These are phyloP conservation scores for Notamacropus eugenii DNA, from an alignment of 2,797 vertebrate species.

Conservation along the genomic window DNA sequence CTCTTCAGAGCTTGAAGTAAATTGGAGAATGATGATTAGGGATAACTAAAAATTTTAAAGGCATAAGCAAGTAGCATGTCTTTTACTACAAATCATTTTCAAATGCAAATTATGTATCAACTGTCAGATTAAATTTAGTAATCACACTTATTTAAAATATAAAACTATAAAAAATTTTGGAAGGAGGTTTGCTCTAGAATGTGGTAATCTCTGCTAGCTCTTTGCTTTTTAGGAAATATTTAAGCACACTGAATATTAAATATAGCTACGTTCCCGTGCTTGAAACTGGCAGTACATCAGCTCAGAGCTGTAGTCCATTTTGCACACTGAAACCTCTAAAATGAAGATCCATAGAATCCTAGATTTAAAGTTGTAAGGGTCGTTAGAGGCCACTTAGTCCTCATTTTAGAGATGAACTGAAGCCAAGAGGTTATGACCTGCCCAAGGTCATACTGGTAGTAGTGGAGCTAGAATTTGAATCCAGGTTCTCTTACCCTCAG, in stretches of 20 bases:
- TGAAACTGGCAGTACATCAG: neutral
- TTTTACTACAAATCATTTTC: neutral
- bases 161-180: neutral
- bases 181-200: neutral
- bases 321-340: neutral
- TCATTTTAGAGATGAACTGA: neutral
- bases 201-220: neutral
- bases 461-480: neutral
- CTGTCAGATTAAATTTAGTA: neutral
- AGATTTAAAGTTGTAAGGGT: neutral
- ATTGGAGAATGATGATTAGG: neutral
- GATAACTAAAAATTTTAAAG: slow-evolving; percentile 17
- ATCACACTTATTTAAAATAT: neutral
- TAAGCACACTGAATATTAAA: neutral
- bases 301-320: neutral
- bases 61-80: neutral
- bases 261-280: neutral
- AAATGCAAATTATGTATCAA: slow-evolving; percentile 8
- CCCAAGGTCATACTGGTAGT: neutral
- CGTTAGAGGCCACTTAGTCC: neutral
- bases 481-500: neutral
- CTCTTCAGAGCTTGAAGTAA: slow-evolving; percentile 6
- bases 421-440: neutral
- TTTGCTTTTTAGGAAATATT: neutral
- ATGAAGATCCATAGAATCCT: neutral